Evolutionary conservation across 2,888 invertebrate species (phyloP).

Genomic region (Drosophila quinaria): DNA sequence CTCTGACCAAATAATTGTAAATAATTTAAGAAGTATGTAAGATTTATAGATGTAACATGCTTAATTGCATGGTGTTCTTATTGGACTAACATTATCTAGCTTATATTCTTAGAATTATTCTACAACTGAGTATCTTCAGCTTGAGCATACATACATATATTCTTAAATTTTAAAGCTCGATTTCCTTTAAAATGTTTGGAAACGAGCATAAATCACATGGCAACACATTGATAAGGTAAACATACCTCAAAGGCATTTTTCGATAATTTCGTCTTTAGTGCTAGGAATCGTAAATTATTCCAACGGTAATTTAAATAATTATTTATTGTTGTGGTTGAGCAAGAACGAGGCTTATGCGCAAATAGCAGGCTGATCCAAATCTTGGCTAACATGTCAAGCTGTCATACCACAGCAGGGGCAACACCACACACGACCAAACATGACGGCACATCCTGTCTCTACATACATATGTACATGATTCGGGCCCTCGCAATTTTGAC

Average conservation of each 20-base stretch:
- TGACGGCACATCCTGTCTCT: conserved; percentile 56
- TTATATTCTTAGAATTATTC: not conserved
- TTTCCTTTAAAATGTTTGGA: conserved; percentile 1
- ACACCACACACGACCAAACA: conserved; percentile 15
- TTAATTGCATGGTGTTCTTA: too few relatives aligned
- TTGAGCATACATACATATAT: too few relatives aligned
- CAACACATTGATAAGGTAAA: conserved; percentile 3
- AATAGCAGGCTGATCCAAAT: conserved; percentile 38
- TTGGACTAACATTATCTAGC: too few relatives aligned
- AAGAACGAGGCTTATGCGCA: conserved; percentile 39
- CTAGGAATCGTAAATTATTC: conserved; percentile 40
- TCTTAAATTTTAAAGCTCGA: not conserved
- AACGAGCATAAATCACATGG: conserved; percentile 8
- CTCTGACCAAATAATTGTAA: not conserved
- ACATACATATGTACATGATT: too few relatives aligned
- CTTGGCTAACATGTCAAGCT: conserved; percentile 45
- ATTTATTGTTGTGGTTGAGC: conserved; percentile 41
- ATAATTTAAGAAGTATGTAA: not conserved
- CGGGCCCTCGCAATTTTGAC: conserved; percentile 29
- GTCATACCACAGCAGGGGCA: conserved; percentile 33
- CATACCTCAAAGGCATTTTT: not conserved
- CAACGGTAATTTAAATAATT: conserved; percentile 39
- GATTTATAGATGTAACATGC: not conserved
- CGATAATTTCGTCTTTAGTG: conserved; percentile 11
- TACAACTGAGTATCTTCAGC: not conserved